Evolutionary conservation across 2,113 vertebrate species (phyloP).

Genomic region (Daubentonia madagascariensis): DNA sequence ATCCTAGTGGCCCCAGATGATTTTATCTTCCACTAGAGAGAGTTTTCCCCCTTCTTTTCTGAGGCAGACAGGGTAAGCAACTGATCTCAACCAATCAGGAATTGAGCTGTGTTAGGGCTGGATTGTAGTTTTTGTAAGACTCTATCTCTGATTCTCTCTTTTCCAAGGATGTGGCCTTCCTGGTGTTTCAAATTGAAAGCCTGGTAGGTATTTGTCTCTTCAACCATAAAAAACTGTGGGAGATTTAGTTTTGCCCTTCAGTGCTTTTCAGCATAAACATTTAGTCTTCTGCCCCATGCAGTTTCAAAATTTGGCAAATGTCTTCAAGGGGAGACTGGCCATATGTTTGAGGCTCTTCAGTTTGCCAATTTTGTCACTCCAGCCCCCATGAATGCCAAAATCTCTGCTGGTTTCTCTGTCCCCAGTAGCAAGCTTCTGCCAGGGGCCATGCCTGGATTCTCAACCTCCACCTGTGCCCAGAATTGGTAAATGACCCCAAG

Average conservation of each 20-base stretch:
- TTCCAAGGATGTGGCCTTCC: not conserved
- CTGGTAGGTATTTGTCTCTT: not conserved
- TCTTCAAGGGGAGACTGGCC: not conserved
- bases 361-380: not conserved
- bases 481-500: not conserved
- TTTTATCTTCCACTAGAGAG: not conserved
- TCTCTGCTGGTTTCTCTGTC: constrained; percentile 28
- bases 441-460: not conserved
- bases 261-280: not conserved
- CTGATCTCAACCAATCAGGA: not conserved
- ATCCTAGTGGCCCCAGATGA: not conserved
- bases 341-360: not conserved
- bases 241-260: not conserved
- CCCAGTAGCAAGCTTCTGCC: not conserved
- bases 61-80: not conserved
- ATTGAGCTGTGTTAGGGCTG: not conserved
- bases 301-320: not conserved
- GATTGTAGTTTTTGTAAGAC: not conserved
- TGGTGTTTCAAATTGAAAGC: not conserved
- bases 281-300: not conserved
- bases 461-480: not conserved
- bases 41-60: not conserved
- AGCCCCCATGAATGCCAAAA: not conserved
- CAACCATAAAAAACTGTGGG: not conserved
- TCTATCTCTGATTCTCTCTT: not conserved